Base-by-base conservation (phyloP, 2,113 vertebrate genomes). In the Phoxinus phoxinus region DNA sequence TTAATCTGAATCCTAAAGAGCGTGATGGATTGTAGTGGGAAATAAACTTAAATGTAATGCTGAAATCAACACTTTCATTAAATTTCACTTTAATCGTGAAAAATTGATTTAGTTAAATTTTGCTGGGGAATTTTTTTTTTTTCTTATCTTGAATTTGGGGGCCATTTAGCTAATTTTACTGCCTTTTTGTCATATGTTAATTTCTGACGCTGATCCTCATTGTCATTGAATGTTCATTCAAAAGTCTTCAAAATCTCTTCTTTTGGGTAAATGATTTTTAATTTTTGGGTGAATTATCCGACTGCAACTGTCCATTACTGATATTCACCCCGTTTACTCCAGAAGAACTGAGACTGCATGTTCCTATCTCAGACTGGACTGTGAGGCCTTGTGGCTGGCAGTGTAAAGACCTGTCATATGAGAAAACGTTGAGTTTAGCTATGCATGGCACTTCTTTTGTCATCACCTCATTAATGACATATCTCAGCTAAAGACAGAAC, bases 381-480 rank as follows among this genome's bases (percentile, higher is more conserved):
- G n/a, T 46, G 41, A 44, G 35, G 32, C 27, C 72, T 46, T 72
- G 37, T 72, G 71, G 56, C 30, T 13, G 41, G 72, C 51, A 48
- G 72, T 74, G 35, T 56, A 76, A 65, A 76, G 72, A 56, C 77
- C 35, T n/a, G 32, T 44, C 59, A 82, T 84, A 15, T 77, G 63
- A 83, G 74, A 69, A 80, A 61, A 56, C 12, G 48, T 75, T 67
- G 67, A 82, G 84, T 67, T 84, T 86, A 88, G 84, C 81, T 46
- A 7, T 67, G 61, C 25, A 53, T 61, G 81, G 72, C 74, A 53
- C 61, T 56, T 86, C 69, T 81, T 61, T 81, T 86, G 74, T 88
- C 87, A 87, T 76, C 80, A 88, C 85, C 85, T 88, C 75, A 76
- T 87, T 85, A 61, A 25, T 65, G 58, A 19, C n/a, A 74, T 27